phyloP scores from a whole-genome alignment of 2,797 vertebrate genomes.

The Valencia hispanica region DNA sequence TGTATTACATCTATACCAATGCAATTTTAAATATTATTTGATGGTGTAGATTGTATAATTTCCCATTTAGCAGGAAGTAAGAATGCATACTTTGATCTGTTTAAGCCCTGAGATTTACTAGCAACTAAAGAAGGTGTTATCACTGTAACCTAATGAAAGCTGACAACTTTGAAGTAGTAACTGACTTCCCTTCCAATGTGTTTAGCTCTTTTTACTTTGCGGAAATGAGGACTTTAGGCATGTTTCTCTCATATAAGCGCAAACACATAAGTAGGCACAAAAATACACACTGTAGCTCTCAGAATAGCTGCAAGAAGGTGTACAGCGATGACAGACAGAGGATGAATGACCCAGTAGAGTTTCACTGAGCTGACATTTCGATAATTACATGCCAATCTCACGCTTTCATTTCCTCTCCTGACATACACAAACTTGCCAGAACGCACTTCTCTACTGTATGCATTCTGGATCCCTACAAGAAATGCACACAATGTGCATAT shows the following conservation, averaged over 20 bases:
- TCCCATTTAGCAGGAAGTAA: slow-evolving; percentile 32
- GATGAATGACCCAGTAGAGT: slow-evolving; percentile 67
- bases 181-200: slow-evolving; percentile 33
- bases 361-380: slow-evolving; percentile 70
- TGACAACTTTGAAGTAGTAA: slow-evolving; percentile 40
- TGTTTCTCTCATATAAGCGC: slow-evolving; percentile 10
- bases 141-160: slow-evolving; percentile 5
- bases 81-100: slow-evolving; percentile 36
- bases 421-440: slow-evolving; percentile 43
- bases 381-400: slow-evolving; percentile 79
- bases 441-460: slow-evolving; percentile 18
- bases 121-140: slow-evolving; percentile 13
- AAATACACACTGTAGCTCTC: slow-evolving; percentile 33
- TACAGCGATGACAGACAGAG: slow-evolving; percentile 63
- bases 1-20: no score
- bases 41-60: slow-evolving; percentile 13
- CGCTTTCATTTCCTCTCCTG: slow-evolving; percentile 61
- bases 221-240: slow-evolving; percentile 26
- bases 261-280: slow-evolving; percentile 23
- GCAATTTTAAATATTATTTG: slow-evolving; percentile 4
- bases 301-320: slow-evolving; percentile 45
- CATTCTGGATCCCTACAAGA: slow-evolving; percentile 7
- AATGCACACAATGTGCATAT: slow-evolving; percentile 9
- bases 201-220: slow-evolving; percentile 15
- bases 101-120: slow-evolving; percentile 33